Conservation (phyloP, 2,113 vertebrate species). For the Gnathonemus longibarbis region DNA sequence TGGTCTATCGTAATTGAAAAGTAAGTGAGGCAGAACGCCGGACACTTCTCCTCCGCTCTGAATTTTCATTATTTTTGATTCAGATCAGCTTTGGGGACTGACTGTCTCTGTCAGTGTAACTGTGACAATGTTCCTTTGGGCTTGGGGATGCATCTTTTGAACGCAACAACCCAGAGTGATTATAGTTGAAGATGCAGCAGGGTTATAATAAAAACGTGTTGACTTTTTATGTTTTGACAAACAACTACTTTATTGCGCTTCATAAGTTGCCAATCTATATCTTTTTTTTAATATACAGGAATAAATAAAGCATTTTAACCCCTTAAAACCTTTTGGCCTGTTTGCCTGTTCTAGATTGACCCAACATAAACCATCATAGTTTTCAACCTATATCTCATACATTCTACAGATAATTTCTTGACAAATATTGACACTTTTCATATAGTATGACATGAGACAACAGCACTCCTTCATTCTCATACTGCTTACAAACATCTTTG, state of each 20-base stretch:
- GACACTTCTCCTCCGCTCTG: constrained; percentile 52
- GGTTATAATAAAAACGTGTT: not conserved
- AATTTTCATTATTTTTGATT: constrained; percentile 62
- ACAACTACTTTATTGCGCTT: not conserved
- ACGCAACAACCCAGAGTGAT: not conserved
- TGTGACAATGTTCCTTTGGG: constrained; percentile 49
- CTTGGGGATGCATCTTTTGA: not conserved
- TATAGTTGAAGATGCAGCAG: not conserved
- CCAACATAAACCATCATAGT: not conserved
- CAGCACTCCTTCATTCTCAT: not conserved
- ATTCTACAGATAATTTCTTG: not conserved
- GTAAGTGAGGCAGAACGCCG: constrained; percentile 80
- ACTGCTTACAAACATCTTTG: not conserved
- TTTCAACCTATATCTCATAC: not conserved
- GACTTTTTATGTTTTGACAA: not conserved
- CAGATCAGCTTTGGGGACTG: constrained; percentile 57
- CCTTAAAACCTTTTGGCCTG: not conserved
- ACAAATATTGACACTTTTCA: not conserved
- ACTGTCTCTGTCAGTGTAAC: constrained; percentile 47
- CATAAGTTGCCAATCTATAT: not conserved
- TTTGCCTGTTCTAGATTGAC: not conserved
- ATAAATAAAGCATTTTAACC: not conserved
- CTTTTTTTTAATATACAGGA: not conserved
- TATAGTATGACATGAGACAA: not conserved
- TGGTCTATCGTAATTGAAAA: constrained; percentile 86